Conservation (phyloP, 1,140 invertebrate species). For the Atta cephalotes region DNA sequence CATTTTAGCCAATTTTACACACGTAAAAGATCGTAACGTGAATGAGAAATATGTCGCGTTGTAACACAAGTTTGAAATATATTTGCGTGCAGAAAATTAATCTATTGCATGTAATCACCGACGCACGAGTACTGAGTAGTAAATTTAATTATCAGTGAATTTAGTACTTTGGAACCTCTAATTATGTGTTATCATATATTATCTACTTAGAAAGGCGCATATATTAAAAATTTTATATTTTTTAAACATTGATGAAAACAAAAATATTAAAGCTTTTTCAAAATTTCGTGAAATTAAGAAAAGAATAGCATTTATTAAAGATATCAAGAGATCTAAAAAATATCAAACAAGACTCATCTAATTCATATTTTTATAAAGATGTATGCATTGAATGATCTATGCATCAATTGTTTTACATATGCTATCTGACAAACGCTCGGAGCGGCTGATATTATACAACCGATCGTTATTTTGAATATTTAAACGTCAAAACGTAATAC, state of each 20-base stretch:
- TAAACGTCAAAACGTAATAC: conserved; percentile 58
- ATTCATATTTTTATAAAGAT: background rate
- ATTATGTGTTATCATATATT: background rate
- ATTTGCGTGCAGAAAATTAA: conserved; percentile 24
- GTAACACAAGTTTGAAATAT: background rate
- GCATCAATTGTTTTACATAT: conserved; percentile 28
- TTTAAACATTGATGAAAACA: background rate
- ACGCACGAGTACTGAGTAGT: background rate
- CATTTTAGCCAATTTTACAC: background rate
- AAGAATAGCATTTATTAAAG: background rate
- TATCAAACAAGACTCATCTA: background rate
- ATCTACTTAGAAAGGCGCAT: background rate
- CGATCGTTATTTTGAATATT: conserved; percentile 57
- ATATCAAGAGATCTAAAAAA: background rate
- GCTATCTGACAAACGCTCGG: conserved; percentile 27
- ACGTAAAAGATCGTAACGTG: background rate
- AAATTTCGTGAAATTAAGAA: background rate
- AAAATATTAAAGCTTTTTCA: background rate
- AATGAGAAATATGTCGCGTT: background rate
- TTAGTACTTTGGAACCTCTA: background rate
- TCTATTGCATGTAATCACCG: conserved; percentile 8
- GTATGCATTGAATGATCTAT: background rate
- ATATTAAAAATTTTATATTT: background rate
- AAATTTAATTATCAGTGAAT: background rate
- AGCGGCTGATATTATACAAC: conserved; percentile 38